Evolutionary conservation across 2,113 vertebrate species (phyloP), one percentile per base, ranked within the genome.

Genomic region (Trichechus manatus): DNA sequence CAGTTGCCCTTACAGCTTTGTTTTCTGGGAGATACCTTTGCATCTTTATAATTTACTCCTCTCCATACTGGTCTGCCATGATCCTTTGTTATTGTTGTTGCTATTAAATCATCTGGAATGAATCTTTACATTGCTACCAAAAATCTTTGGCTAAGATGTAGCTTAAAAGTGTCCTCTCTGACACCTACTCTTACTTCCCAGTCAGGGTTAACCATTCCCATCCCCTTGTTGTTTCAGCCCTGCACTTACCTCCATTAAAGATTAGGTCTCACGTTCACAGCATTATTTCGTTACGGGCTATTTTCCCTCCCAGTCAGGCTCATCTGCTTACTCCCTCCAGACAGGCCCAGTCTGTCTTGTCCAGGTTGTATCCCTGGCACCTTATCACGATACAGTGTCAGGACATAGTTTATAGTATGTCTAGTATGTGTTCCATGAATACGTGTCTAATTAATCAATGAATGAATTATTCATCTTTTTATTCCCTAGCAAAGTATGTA

Each of bases 71-170:
- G 86, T 2, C 0, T 5, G 23, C 20, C 36, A 25, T 10, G 33
- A 15, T 31, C 31, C 72, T 56, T 39, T 88, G 20, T 47, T 79
- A 31, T 9, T 70, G 10, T 74, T 87, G 44, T 84, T 50, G 9
- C 33, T 66, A 56, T 89, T 94, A 93, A 95, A 61, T 81, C 59
- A 84, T 72, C 47, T 78, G 13, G 9, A 74, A 47, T 85, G 53
- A 87, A 56, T 87, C 83, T 86, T 80, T 39, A 79, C 83, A 50
- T 29, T 22, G 20, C 33, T 66, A 47, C 22, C 22, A 31, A 53
- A 88, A 70, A 80, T 89, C 47, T 4, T 64, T 20, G 3, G n/a
- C 63, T 33, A 68, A 84, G 15, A 81, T n/a, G 10, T 2, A 79
- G 44, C 31, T 94, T 25, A n/a, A 64, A 85, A 61, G 25, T 66